These are phyloP conservation scores for Myotis vivesi DNA, from an alignment of 2,797 vertebrate genomes.

Conservation along the genomic window DNA sequence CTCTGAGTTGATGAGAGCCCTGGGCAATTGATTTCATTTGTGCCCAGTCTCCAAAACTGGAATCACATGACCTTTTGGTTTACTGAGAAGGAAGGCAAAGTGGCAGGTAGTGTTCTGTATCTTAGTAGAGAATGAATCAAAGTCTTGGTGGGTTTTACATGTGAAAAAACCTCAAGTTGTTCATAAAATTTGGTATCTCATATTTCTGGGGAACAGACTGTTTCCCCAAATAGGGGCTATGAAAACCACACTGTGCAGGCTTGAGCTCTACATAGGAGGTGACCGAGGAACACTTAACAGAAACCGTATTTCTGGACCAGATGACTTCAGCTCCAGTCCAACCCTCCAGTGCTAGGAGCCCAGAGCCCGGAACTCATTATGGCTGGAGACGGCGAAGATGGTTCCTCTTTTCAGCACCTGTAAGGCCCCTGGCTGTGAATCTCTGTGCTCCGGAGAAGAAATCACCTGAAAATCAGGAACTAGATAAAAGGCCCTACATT, in stretches of 20 bases:
- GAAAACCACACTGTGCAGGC: background rate
- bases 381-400: background rate
- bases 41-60: background rate
- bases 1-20: background rate
- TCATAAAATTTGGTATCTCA: slow-evolving; percentile 22
- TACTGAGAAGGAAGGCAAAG: background rate
- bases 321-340: background rate
- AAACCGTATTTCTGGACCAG: background rate
- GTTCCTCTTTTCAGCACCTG: background rate
- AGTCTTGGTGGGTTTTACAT: background rate
- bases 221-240: background rate
- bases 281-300: background rate
- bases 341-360: background rate
- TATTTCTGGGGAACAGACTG: background rate
- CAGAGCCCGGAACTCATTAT: background rate
- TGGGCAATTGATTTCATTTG: background rate
- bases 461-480: slow-evolving; percentile 1
- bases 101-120: background rate
- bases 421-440: background rate
- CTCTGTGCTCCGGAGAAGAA: background rate
- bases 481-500: background rate
- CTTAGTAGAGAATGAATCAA: slow-evolving; percentile 8
- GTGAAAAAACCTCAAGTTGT: background rate
- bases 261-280: background rate
- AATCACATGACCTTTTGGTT: slow-evolving; percentile 23